Conservation (phyloP, 1,140 invertebrate genomes). For the Zaprionus gabonicus region DNA sequence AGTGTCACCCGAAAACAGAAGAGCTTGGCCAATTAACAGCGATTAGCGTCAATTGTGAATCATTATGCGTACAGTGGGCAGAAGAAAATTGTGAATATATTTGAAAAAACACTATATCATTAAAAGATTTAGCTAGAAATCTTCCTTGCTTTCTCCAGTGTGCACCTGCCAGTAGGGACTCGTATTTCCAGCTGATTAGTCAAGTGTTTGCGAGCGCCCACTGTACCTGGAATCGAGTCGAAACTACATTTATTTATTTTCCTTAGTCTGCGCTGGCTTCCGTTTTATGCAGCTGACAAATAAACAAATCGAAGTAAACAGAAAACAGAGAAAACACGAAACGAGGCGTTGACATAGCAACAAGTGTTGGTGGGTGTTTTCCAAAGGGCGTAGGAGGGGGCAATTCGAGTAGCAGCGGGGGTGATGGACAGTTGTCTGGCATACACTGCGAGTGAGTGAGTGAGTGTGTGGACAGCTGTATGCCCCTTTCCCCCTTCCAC, state of each 20-base stretch:
- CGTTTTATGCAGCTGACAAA: conserved; percentile 39
- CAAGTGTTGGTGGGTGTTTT: conserved; percentile 60
- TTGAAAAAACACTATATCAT: not conserved
- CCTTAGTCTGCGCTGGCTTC: conserved; percentile 20
- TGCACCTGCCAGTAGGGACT: not conserved
- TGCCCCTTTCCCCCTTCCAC: not conserved
- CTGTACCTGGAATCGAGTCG: conserved; percentile 20
- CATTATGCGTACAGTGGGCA: conserved; percentile 14
- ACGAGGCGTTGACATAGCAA: conserved; percentile 71
- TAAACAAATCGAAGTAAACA: conserved; percentile 36
- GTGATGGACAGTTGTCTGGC: not conserved
- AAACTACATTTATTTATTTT: conserved; percentile 19
- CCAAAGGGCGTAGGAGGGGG: not conserved
- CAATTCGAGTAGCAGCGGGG: not conserved
- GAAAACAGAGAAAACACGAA: conserved; percentile 49
- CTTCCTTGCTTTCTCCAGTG: not conserved
- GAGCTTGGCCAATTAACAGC: conserved; percentile 28
- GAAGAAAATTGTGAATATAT: too few relatives aligned
- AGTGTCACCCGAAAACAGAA: conserved; percentile 22
- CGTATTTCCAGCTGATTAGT: not conserved
- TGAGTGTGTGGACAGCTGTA: not conserved
- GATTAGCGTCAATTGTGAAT: conserved; percentile 40
- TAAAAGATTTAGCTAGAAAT: not conserved
- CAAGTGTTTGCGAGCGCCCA: not conserved
- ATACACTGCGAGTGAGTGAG: not conserved